These are phyloP conservation scores for Microctonus hyperodae DNA, from an alignment of 2,888 invertebrate genomes.

Conservation along the genomic window DNA sequence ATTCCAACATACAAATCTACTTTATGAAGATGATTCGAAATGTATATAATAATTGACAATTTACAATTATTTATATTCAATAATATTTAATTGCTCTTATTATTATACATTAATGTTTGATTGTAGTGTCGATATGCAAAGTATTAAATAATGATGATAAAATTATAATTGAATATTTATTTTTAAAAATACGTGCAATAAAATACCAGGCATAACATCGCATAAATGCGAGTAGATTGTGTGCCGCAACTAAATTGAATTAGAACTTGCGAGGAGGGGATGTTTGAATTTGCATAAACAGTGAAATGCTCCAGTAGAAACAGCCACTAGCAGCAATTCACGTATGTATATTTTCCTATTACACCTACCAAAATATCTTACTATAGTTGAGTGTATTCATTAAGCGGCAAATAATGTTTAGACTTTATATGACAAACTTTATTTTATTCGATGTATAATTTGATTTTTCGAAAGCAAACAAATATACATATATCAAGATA, in stretches of 20 bases:
- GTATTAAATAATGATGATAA: too few species aligned
- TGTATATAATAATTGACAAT: too few species aligned
- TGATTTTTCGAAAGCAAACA: background rate
- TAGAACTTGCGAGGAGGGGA: constrained; percentile 55
- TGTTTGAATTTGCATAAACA: constrained; percentile 56
- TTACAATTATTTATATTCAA: too few species aligned
- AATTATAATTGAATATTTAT: too few species aligned
- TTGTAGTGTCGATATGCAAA: too few species aligned
- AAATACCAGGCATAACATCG: background rate
- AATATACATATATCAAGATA: background rate
- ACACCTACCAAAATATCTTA: constrained; percentile 28
- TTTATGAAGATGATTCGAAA: too few species aligned
- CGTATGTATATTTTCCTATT: constrained; percentile 32
- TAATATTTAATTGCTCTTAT: too few species aligned
- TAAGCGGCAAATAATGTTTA: constrained; percentile 7
- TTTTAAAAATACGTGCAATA: background rate
- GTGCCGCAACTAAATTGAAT: constrained; percentile 56
- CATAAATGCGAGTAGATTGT: background rate
- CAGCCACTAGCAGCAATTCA: constrained; percentile 31
- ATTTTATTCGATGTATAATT: background rate
- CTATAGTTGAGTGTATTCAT: constrained; percentile 5
- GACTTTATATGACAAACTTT: background rate
- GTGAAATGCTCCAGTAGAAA: constrained; percentile 32
- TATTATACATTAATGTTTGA: too few species aligned
- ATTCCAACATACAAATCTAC: too few species aligned